A percentile compares a stretch with the other conserved stretches of the same genome.
Conservation (phyloP, 2,888 invertebrate genomes). For the Tyria jacobaeae region DNA sequence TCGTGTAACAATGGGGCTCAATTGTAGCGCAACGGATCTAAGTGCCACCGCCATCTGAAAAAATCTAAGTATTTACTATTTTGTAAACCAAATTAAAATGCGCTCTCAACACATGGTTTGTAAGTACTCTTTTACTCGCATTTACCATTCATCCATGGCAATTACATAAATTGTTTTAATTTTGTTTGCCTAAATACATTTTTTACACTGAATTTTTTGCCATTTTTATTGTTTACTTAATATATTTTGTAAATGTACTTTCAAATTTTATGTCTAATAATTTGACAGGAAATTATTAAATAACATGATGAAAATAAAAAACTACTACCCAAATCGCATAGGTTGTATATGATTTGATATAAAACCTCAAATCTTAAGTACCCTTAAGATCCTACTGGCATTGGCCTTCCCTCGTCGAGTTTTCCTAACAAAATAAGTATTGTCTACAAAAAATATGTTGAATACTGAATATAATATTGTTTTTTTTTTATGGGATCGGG, state of each 20-base stretch:
- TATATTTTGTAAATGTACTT: constrained; percentile 15
- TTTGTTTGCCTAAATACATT: constrained; percentile 22
- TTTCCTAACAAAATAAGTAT: no score
- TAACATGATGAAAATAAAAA: not conserved
- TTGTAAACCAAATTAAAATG: not conserved
- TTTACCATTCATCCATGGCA: constrained; percentile 50
- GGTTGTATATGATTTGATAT: not conserved
- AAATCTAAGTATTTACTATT: constrained; percentile 10
- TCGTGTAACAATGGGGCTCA: constrained; percentile 45
- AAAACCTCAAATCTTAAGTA: constrained; percentile 1
- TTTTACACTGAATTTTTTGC: constrained; percentile 29
- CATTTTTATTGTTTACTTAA: constrained; percentile 44
- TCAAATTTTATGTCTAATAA: constrained; percentile 6
- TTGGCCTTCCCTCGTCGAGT: not conserved
- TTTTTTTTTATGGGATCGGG: no score
- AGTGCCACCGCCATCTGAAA: constrained; percentile 70
- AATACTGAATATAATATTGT: no score
- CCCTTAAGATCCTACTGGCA: not conserved
- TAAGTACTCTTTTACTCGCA: not conserved
- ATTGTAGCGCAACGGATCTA: constrained; percentile 53
- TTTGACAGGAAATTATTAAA: constrained; percentile 8
- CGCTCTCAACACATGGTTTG: not conserved
- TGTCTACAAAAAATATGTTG: no score
- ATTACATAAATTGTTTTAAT: constrained; percentile 33
- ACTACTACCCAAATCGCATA: not conserved